Evolutionary conservation across 2,113 vertebrate genomes (phyloP), one percentile per base, ranked within the genome.

Genomic region (Ictalurus punctatus): DNA sequence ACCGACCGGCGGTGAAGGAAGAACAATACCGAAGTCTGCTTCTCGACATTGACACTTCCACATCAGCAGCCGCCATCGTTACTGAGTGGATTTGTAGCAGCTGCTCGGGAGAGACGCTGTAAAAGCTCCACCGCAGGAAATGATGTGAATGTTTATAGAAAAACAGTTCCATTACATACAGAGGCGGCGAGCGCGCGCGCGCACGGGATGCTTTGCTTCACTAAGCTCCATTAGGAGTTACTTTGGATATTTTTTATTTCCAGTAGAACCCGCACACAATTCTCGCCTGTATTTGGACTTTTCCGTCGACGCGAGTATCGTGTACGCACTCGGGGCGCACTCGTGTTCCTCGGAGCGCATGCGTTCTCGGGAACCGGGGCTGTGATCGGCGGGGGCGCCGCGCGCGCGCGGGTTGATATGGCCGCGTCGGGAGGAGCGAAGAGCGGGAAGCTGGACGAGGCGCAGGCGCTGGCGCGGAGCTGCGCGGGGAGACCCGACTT

Each of bases 401-500:
- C 44, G 84, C 78, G 79, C 78, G 78, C 54, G 54, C 78, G 81
- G 34, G 81, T 2, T 2, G 81, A 44, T 19, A 89, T 89, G 88
- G 88, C 88, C 74, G 74, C 88, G 7, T 84, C 88, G 61, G 88
- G 88, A 76, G 88, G 83, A 71, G 93, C 94, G 93, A 97, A 97
- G 95, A 97, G 95, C 89, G 97, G 96, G 92, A 98, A 98, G 95
- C 96, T 98, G 95, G 97, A 98, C 92, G 97, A 98, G 95, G 97
- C 98, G 90, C 98, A 99, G 96, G 98, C 98, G 93, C 93, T 99
- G 95, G 98, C 98, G 92, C 96, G 94, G 94, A 99, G 96, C 96
- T 99, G 98, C 93, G 98, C 98, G 4, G 98, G 98, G 91, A 96
- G 98, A 96, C 98, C 98, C 90, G 98, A 99, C 96, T 99, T 99